These are phyloP conservation scores for Acanthurus leucopareius DNA, from an alignment of 2,797 vertebrate genomes.

Conservation along the genomic window DNA sequence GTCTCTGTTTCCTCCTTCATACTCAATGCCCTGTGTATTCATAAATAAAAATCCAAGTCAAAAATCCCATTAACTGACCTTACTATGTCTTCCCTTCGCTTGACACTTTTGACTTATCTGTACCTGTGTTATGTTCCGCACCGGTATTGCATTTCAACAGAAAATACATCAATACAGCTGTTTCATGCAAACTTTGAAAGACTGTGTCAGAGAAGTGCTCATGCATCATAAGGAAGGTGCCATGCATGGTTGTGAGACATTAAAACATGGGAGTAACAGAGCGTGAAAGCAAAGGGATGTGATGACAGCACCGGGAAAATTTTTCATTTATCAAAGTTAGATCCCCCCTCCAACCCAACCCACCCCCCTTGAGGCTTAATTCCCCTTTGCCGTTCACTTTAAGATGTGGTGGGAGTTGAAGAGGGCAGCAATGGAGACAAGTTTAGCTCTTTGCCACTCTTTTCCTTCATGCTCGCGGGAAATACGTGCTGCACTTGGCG, in stretches of 20 bases:
- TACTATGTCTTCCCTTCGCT: neutral
- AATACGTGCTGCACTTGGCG: conserved; percentile 40
- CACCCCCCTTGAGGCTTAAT: conserved; percentile 16
- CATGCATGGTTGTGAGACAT: conserved; percentile 49
- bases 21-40: neutral
- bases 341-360: neutral
- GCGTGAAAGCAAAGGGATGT: conserved; percentile 43
- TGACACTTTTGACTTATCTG: conserved; percentile 8
- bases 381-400: conserved; percentile 35
- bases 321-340: conserved; percentile 55
- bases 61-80: neutral
- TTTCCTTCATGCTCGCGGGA: conserved; percentile 19
- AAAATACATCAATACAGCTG: conserved; percentile 12
- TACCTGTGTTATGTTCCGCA: neutral
- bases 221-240: conserved; percentile 55
- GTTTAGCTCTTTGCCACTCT: conserved; percentile 54
- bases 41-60: neutral
- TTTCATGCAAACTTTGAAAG: conserved; percentile 33
- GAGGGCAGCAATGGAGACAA: conserved; percentile 51
- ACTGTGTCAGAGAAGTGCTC: conserved; percentile 31
- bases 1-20: neutral
- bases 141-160: conserved; percentile 27
- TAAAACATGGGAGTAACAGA: conserved; percentile 53
- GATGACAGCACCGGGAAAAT: conserved; percentile 59
- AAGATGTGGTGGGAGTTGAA: conserved; percentile 50